phyloP scores from a whole-genome alignment of 2,113 vertebrate genomes.

The Esox niger region DNA sequence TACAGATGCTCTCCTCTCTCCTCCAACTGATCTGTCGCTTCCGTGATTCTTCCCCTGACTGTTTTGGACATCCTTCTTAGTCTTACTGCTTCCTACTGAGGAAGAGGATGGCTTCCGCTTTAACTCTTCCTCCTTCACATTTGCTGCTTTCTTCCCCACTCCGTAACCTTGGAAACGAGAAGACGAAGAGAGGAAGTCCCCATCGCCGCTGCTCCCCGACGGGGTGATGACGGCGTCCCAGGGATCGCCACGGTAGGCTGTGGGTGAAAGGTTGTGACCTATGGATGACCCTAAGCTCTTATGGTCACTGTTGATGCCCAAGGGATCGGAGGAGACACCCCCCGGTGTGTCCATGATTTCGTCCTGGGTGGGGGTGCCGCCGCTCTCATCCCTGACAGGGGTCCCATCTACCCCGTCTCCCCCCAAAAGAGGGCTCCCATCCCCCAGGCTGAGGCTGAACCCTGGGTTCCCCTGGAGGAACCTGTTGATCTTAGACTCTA shows the following conservation, averaged over 20 bases:
- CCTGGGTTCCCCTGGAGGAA: conserved; percentile 96
- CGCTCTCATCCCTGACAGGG: conserved; percentile 89
- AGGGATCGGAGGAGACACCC: conserved; percentile 63
- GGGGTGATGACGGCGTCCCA: conserved; percentile 71
- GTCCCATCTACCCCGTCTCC: conserved; percentile 89
- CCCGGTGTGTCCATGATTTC: conserved; percentile 95
- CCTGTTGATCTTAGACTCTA: conserved; percentile 98
- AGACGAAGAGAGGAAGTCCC: conserved; percentile 49
- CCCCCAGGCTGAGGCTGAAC: conserved; percentile 80
- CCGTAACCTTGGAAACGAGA: conserved; percentile 42
- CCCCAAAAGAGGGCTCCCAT: conserved; percentile 60
- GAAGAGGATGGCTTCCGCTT: conserved; percentile 69
- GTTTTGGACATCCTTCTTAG: conserved; percentile 54
- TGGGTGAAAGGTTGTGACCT: conserved; percentile 69
- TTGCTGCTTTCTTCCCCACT: conserved; percentile 50
- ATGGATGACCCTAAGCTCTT: conserved; percentile 12
- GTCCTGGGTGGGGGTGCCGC: conserved; percentile 93
- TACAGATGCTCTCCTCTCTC: conserved; percentile 51
- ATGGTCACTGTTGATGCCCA: conserved; percentile 34
- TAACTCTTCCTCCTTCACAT: conserved; percentile 54
- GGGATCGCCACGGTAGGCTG: conserved; percentile 71
- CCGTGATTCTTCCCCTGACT: conserved; percentile 39
- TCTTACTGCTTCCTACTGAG: conserved; percentile 75
- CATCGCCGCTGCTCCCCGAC: conserved; percentile 49
- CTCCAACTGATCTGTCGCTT: conserved; percentile 40